Conservation (phyloP, 2,113 vertebrate species). For the Pollachius pollachius region DNA sequence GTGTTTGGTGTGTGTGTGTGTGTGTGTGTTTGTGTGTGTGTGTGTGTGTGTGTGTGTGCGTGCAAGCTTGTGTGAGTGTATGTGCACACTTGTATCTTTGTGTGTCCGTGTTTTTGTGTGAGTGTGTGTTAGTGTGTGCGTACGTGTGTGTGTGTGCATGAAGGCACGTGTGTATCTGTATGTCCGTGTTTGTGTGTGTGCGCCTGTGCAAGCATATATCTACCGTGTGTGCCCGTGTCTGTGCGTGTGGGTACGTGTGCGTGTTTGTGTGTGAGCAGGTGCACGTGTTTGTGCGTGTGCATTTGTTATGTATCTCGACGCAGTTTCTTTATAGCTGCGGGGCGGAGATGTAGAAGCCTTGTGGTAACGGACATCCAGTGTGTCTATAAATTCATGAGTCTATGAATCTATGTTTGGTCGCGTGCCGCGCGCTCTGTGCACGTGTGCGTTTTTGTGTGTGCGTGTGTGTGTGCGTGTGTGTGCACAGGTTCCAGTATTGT, state of each 20-base stretch:
- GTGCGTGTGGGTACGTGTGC: conserved; percentile 32
- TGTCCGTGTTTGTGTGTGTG: conserved; percentile 18
- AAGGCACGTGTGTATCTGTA: background rate
- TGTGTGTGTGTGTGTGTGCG: too few relatives aligned
- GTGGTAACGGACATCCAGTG: too few relatives aligned
- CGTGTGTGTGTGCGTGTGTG: conserved; percentile 29
- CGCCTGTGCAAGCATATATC: background rate
- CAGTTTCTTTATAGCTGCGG: too few relatives aligned
- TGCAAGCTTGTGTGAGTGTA: too few relatives aligned
- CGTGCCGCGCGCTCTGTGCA: too few relatives aligned
- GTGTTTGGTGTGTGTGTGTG: too few relatives aligned
- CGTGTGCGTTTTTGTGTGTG: conserved; percentile 25
- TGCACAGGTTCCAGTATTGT: background rate
- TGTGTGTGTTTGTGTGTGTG: too few relatives aligned
- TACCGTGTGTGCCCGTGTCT: conserved; percentile 4
- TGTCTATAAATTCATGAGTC: too few relatives aligned
- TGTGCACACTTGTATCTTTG: too few relatives aligned
- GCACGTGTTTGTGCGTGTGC: conserved; percentile 19
- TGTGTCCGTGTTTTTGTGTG: background rate
- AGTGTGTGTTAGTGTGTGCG: background rate
- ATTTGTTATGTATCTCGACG: background rate
- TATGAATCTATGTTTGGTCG: too few relatives aligned
- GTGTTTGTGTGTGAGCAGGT: conserved; percentile 40
- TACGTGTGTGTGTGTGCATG: background rate
- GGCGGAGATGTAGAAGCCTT: too few relatives aligned